Percentiles rank a stretch among this genome's conserved stretches.
phyloP scores from a whole-genome alignment of 92 coral and sea anemone genomes.

The Blastomussa wellsi region DNA sequence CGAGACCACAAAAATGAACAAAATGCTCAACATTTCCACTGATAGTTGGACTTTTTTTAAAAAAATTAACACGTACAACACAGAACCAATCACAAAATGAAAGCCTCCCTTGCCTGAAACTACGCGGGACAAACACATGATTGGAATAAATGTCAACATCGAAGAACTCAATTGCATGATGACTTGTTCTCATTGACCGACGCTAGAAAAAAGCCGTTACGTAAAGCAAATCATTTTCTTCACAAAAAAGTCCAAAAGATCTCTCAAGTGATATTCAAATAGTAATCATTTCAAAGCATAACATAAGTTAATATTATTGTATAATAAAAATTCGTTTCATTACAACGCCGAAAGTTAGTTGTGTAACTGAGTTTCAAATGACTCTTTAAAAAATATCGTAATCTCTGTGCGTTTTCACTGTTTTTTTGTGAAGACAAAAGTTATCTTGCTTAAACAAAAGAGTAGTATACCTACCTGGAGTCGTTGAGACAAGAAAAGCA shows the following conservation, averaged over 20 bases:
- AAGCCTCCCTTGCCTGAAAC: not conserved
- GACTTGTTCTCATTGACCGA: not conserved
- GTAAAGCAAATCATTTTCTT: not conserved
- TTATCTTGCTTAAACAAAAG: not conserved
- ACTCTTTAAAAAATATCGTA: not conserved
- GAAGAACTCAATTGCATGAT: too few relatives aligned
- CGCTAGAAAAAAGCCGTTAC: not conserved
- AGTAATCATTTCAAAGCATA: too few relatives aligned
- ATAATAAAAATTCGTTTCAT: too few relatives aligned
- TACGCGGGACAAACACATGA: not conserved
- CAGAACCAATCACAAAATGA: not conserved
- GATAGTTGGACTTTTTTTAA: not conserved
- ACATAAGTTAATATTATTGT: too few relatives aligned
- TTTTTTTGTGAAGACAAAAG: not conserved
- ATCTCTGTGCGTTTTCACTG: too few relatives aligned
- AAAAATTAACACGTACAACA: not conserved
- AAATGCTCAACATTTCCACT: not conserved
- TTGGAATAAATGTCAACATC: not conserved
- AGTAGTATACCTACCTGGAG: constrained; percentile 4
- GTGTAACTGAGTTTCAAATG: too few relatives aligned
- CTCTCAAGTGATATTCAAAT: not conserved
- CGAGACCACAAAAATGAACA: constrained; percentile 1
- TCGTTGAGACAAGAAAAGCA: not conserved
- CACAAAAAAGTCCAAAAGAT: not conserved
- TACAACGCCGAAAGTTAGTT: not conserved